Evolutionary conservation across 2,797 vertebrate species (phyloP), one percentile per base, ranked within the genome.

Genomic region (Astyanax mexicanus): DNA sequence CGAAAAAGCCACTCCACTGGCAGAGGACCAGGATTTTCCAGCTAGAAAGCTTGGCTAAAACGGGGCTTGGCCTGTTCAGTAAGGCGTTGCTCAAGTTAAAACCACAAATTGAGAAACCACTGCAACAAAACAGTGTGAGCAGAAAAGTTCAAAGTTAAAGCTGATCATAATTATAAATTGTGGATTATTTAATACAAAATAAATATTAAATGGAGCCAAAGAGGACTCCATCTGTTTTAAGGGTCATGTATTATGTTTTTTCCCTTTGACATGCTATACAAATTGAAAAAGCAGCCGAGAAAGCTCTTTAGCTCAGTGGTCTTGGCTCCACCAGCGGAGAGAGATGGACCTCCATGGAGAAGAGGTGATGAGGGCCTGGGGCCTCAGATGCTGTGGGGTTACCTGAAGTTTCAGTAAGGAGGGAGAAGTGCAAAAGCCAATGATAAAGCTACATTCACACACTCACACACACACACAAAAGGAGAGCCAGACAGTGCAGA

Each of bases 381-480:
- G 86, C 78, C 82, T 88, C 88, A 86, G 85, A 85, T 82, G 78
- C n/a, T 21, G 13, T 12, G 12, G 0, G 78, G 83, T 80, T 88
- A 86, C 87, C 88, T 87, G 86, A 86, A 83, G 80, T 84, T 79
- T 84, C 1, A 69, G 83, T 15, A 40, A 71, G 85, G 80, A 88
- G 75, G 29, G 84, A 83, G 85, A 73, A 38, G 47, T 78, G 87
- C 71, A 83, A 85, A 80, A 84, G 86, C 81, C 11, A 81, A 84
- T 81, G 60, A 84, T 81, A 62, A 85, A 66, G 68, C 35, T 21
- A 80, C 62, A 44, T 51, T 79, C 42, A 69, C 25, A 83, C 27
- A 51, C 71, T 74, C 61, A 80, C 23, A 64, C 13, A 44, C 27
- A 75, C 35, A 52, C 73, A 74, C 62, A 80, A 58, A 32, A 19